Evolutionary conservation across 2,113 vertebrate species (phyloP).

Genomic region (Alouatta palliata): DNA sequence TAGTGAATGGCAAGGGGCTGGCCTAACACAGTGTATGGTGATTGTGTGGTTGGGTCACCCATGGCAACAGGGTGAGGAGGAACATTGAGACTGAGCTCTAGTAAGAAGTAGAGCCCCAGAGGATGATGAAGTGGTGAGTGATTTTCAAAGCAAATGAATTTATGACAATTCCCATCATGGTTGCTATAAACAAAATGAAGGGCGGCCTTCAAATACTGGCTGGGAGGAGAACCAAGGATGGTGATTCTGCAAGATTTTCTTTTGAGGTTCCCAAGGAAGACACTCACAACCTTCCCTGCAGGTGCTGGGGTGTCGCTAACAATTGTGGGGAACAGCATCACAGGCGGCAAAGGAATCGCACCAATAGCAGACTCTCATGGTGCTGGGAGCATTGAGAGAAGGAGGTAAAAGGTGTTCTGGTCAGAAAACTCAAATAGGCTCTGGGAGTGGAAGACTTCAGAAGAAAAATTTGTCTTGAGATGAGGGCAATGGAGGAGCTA

Average conservation of each 20-base stretch:
- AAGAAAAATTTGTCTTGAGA: neutral
- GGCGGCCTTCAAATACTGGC: neutral
- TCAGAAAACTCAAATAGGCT: neutral
- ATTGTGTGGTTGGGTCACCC: neutral
- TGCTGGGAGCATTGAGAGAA: neutral
- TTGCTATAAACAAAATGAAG: neutral
- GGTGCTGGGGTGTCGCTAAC: neutral
- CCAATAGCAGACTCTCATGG: neutral
- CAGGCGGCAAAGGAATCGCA: neutral
- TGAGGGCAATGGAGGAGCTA: no score
- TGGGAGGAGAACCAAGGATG: neutral
- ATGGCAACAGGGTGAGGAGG: neutral
- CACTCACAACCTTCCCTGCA: neutral
- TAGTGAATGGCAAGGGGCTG: neutral
- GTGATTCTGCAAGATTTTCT: neutral
- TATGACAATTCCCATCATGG: neutral
- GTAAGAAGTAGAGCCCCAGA: neutral
- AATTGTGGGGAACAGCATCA: neutral
- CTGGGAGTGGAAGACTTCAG: neutral
- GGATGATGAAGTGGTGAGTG: neutral
- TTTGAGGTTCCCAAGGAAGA: neutral
- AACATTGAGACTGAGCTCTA: neutral
- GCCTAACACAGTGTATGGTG: neutral
- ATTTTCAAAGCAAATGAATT: neutral
- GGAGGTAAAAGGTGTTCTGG: neutral